A percentile compares a stretch with the other conserved stretches of the same genome.
Evolutionary conservation across 2,888 invertebrate species (phyloP).

Genomic region (Epinotia bilunana): DNA sequence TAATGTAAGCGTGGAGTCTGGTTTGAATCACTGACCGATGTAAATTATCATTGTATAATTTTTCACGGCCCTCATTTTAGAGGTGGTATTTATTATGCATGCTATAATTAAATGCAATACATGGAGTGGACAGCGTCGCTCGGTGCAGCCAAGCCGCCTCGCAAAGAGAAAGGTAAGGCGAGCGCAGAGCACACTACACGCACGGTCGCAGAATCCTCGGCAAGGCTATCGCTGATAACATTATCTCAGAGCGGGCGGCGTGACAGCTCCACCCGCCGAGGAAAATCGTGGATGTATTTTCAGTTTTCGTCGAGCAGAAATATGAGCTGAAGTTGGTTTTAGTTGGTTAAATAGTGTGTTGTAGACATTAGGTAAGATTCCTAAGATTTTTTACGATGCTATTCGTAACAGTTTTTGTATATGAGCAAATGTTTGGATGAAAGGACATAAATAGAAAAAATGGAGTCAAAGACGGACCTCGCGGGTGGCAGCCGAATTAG

Average conservation of each 20-base stretch:
- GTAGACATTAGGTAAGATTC: no score
- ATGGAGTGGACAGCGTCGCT: slow-evolving; percentile 26
- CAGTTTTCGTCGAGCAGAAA: slow-evolving; percentile 20
- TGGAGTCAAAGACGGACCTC: no score
- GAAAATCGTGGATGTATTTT: slow-evolving; percentile 25
- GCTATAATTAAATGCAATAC: slow-evolving; percentile 14
- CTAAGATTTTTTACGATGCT: no score
- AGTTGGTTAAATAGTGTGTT: not conserved
- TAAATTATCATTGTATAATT: not conserved
- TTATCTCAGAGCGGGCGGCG: slow-evolving; percentile 65
- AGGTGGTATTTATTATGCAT: not conserved
- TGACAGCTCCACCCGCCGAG: slow-evolving; percentile 49
- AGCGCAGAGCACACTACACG: slow-evolving; percentile 48
- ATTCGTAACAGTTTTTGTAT: no score
- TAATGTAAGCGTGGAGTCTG: not conserved
- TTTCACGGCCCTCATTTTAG: not conserved
- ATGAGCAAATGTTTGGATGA: no score
- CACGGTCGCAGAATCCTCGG: slow-evolving; percentile 74
- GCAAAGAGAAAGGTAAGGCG: slow-evolving; percentile 49
- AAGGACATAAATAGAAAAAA: no score
- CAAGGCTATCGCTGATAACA: slow-evolving; percentile 82
- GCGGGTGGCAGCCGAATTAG: no score
- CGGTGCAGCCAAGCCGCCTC: slow-evolving; percentile 18
- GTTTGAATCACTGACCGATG: not conserved
- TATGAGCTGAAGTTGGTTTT: no score